A percentile compares a stretch with the other conserved stretches of the same genome.
These are phyloP conservation scores for Euura lappo DNA, from an alignment of 1,140 invertebrate species.

Conservation along the genomic window DNA sequence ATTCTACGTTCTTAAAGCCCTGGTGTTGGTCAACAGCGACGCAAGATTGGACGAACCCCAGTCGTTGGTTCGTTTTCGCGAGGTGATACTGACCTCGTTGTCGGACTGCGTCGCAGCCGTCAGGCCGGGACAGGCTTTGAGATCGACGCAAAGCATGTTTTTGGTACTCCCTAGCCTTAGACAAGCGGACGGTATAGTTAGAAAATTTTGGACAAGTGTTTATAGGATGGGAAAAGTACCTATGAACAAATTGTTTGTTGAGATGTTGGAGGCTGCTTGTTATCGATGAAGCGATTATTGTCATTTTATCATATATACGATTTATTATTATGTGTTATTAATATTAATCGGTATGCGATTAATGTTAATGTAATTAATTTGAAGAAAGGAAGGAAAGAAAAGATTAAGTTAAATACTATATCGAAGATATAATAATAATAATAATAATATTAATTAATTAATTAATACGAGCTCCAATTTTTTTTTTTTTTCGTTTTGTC, in stretches of 20 bases:
- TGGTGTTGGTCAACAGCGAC: constrained; percentile 92
- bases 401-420: too few species aligned
- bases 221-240: constrained; percentile 86
- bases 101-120: constrained; percentile 85
- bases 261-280: constrained; percentile 87
- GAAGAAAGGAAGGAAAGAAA: too few species aligned
- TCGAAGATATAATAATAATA: too few species aligned
- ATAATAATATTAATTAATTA: too few species aligned
- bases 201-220: constrained; percentile 89
- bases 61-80: constrained; percentile 84
- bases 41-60: constrained; percentile 85
- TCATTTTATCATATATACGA: not conserved
- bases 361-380: too few species aligned
- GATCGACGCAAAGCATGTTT: constrained; percentile 82
- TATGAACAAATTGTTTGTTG: constrained; percentile 97
- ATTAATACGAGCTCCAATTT: too few species aligned
- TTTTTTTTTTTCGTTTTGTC: too few species aligned
- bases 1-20: constrained; percentile 90
- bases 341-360: too few species aligned
- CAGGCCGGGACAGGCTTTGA: constrained; percentile 73
- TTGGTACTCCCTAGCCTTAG: constrained; percentile 87
- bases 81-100: constrained; percentile 83
- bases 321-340: too few species aligned
- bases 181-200: constrained; percentile 86
- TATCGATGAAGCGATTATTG: constrained; percentile 44